phyloP scores from a whole-genome alignment of 2,797 vertebrate genomes.

The Anas acuta region DNA sequence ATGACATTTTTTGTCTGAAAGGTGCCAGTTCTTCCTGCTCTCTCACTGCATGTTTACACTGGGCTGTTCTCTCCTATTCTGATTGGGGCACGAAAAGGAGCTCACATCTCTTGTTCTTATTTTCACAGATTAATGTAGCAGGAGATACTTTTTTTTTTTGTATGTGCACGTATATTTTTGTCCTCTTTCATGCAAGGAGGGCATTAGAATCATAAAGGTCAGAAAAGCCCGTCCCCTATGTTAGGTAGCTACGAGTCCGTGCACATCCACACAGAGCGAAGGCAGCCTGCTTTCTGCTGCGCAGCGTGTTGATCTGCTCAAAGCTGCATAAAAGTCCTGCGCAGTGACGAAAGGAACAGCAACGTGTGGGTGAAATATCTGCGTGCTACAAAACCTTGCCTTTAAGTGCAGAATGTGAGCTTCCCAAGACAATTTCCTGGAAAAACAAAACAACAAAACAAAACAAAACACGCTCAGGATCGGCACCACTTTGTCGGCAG shows the following conservation, averaged over 20 bases:
- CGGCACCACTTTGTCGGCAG: not conserved
- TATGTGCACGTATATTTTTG: not conserved
- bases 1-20: not conserved
- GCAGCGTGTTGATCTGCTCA: not conserved
- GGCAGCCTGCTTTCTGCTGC: not conserved
- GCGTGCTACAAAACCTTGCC: not conserved
- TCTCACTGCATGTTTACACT: not conserved
- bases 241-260: not conserved
- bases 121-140: not conserved
- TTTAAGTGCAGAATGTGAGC: not conserved
- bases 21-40: not conserved
- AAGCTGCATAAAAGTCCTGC: not conserved
- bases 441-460: not conserved
- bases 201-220: not conserved
- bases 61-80: not conserved
- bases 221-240: no score
- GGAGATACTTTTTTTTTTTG: not conserved
- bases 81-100: not conserved
- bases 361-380: not conserved
- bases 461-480: not conserved
- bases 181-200: rapidly evolving
- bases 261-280: not conserved
- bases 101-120: not conserved
- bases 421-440: slow-evolving; percentile 15
- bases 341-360: not conserved